These are phyloP conservation scores for Sinonovacula constricta DNA, from an alignment of 1,140 invertebrate genomes.

Conservation along the genomic window DNA sequence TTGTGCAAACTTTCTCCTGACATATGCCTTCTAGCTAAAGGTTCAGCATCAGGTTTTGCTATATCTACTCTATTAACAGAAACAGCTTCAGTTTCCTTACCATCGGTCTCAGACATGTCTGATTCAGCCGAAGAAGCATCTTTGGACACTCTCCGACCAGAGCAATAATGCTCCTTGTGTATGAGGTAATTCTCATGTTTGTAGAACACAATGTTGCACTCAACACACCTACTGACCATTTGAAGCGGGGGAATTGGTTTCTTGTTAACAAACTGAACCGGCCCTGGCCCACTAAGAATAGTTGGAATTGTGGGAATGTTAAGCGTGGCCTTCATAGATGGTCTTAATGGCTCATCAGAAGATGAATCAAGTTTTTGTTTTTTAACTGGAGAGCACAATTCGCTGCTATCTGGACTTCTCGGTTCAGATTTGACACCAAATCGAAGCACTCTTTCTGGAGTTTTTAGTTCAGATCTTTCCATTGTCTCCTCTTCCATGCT, in stretches of 20 bases:
- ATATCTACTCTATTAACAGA: too few relatives aligned
- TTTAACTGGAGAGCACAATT: slow-evolving; percentile 10
- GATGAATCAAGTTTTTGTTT: slow-evolving; percentile 11
- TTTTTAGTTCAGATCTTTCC: slow-evolving; percentile 30
- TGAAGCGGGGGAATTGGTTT: slow-evolving; percentile 67
- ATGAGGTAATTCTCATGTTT: slow-evolving; percentile 96
- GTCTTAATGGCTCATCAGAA: neutral
- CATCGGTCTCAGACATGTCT: slow-evolving; percentile 20
- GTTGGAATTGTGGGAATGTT: slow-evolving; percentile 47
- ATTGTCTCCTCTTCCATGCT: neutral
- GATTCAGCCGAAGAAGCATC: slow-evolving; percentile 48
- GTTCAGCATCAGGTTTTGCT: neutral
- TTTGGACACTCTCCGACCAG: slow-evolving; percentile 80
- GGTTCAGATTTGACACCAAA: slow-evolving; percentile 30
- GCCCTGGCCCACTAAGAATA: slow-evolving; percentile 40
- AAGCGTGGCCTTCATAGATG: slow-evolving; percentile 24
- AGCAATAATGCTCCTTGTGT: slow-evolving; percentile 97
- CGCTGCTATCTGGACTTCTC: slow-evolving; percentile 8
- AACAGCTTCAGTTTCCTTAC: slow-evolving; percentile 17
- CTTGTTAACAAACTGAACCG: slow-evolving; percentile 49
- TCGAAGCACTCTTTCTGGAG: slow-evolving; percentile 6
- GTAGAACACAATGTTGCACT: slow-evolving; percentile 98
- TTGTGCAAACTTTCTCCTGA: neutral
- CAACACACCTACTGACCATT: slow-evolving; percentile 91
- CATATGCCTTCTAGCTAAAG: neutral